phyloP scores from a whole-genome alignment of 2,113 vertebrate genomes.

The Pangasianodon hypophthalmus region DNA sequence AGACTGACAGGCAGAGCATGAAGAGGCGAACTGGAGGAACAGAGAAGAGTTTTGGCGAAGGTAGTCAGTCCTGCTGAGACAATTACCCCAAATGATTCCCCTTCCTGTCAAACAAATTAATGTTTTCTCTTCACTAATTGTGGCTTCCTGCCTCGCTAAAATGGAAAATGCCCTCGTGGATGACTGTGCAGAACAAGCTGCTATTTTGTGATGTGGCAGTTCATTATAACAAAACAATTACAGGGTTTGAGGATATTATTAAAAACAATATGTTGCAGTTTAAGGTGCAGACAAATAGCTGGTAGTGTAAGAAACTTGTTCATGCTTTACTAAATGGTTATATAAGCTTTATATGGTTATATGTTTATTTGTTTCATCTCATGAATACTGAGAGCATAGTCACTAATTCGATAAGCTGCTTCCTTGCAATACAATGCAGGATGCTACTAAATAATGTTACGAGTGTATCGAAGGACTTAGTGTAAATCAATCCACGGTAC shows the following conservation, averaged over 20 bases:
- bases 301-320: neutral
- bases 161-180: neutral
- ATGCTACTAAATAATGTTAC: no score
- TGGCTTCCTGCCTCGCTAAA: slow-evolving; percentile 26
- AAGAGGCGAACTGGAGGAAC: slow-evolving; percentile 15
- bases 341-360: neutral
- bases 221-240: slow-evolving; percentile 38
- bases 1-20: neutral
- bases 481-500: no score
- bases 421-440: neutral
- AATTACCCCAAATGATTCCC: slow-evolving; percentile 43
- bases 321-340: neutral
- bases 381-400: neutral
- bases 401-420: neutral
- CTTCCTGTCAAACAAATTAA: slow-evolving; percentile 42
- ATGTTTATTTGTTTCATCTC: neutral
- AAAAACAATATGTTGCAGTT: neutral
- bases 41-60: neutral
- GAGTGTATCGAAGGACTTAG: no score
- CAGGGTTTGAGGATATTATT: neutral
- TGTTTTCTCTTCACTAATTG: slow-evolving; percentile 46
- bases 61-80: slow-evolving; percentile 41
- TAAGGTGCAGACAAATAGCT: slow-evolving; percentile 11
- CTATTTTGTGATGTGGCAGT: slow-evolving; percentile 28
- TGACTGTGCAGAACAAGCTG: neutral